Evolutionary conservation across 2,888 invertebrate genomes (phyloP), one percentile per base, ranked within the genome.

Genomic region (Tenthredo mesomela): DNA sequence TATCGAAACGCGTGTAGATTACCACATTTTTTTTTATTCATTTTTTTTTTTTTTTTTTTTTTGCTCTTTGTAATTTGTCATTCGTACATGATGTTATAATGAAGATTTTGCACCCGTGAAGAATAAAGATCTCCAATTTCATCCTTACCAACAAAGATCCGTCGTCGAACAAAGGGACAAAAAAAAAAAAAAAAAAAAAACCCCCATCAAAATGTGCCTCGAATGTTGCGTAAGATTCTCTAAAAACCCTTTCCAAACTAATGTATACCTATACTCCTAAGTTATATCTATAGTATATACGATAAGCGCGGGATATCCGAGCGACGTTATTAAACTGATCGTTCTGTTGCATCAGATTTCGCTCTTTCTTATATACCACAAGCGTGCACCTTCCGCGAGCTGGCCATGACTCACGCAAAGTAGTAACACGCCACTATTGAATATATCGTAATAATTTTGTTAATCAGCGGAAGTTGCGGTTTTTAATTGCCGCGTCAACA

Each of bases 281-380:
- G 54, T n/a, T 61, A 29, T 33, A 25, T 33, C 67, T 29, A 67
- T n/a, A n/a, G n/a, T n/a, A n/a, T n/a, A n/a, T 33, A 15, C 54
- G 77, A 77, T 54, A 43, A 73, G 54, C 77, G 25, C 77, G 25
- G 12, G 77, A 77, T 77, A n/a, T 6, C 80, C 40, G 37, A 61
- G 21, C 33, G 80, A 9, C 58, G 77, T 77, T 40, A n/a, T 80
- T 40, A 80, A 61, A 33, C 40, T 43, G 47, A 70, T 67, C 43
- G 67, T 25, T 70, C 33, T 29, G 80, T 82, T 82, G 82, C 82
- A 67, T 82, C 82, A 82, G 82, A 67, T 67, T 82, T 50, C 43
- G 82, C 82, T 82, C 29, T 67, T 67, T 82, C 67, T 15, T 47
- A 10, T 47, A 10, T 65, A 67, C 67, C 15, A 67, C 10, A 50